These are phyloP conservation scores for Rapana venosa DNA, from an alignment of 2,888 invertebrate genomes.

Conservation along the genomic window DNA sequence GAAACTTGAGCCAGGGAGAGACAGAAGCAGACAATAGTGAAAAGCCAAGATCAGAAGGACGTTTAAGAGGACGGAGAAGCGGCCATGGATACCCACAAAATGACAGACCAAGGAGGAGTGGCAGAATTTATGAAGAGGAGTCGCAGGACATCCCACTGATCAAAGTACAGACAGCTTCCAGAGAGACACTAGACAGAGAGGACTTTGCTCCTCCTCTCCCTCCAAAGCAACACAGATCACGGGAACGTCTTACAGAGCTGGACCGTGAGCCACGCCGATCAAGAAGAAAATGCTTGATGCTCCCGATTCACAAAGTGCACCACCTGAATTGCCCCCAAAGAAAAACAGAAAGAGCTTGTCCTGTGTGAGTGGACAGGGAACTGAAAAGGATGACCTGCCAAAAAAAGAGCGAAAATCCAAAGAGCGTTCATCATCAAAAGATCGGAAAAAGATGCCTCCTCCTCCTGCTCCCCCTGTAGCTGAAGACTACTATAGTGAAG, in stretches of 20 bases:
- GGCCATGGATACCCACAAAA: neutral
- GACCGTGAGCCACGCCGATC: neutral
- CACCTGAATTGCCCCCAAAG: slow-evolving; percentile 28
- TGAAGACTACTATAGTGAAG: slow-evolving; percentile 16
- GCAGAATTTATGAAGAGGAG: neutral
- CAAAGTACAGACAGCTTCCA: slow-evolving; percentile 6
- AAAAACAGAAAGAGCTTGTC: slow-evolving; percentile 35
- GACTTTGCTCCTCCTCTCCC: slow-evolving; percentile 5
- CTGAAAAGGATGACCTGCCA: neutral
- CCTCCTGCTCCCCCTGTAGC: slow-evolving; percentile 16
- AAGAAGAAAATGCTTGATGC: neutral
- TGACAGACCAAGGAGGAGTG: slow-evolving; percentile 21
- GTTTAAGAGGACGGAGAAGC: slow-evolving; percentile 13
- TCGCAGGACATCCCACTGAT: neutral
- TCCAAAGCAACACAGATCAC: slow-evolving; percentile 23
- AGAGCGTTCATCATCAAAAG: slow-evolving; percentile 9
- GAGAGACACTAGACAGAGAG: slow-evolving; percentile 1
- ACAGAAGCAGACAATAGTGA: neutral
- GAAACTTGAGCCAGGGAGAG: neutral
- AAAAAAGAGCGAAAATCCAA: neutral
- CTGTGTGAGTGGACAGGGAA: slow-evolving; percentile 26
- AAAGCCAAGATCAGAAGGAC: slow-evolving; percentile 25
- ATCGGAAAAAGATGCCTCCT: slow-evolving; percentile 24
- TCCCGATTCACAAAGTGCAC: neutral
- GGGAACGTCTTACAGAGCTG: neutral